Base-by-base conservation (phyloP, 92 coral and sea anemone genomes). In the Palythoa grandis region DNA sequence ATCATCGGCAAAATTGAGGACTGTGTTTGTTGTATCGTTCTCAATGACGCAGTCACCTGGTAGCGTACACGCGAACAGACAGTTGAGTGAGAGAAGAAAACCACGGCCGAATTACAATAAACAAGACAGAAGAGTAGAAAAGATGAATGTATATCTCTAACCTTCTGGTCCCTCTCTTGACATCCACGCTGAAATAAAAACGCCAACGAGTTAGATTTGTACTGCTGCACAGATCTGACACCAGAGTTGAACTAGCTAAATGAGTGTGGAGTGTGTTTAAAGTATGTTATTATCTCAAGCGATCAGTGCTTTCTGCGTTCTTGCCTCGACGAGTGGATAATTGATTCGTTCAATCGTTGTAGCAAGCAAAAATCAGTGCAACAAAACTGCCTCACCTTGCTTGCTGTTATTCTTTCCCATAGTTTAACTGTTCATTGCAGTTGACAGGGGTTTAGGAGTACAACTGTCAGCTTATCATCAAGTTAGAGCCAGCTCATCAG, bases 101-200 rank as follows among this genome's bases (percentile, higher is more conserved):
- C 74, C 43, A 25, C 17, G 17, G 15, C 47, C 5, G 48, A 13
- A 37, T 25, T 47, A 70, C 82, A 86, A 83, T 66, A 91, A 84
- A 91, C 93, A 88, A 88, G 83, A 38, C 35, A 74, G 75, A 43
- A 54, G 52, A 7, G 8, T 52, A 67, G 53, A 39, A 54, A 56
- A 13, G 25, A 35, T 43, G 39, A 19, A 39, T 16, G n/a, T 23
- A 82, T 40, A 69, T 67, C 9, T 5, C 88, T 83, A 82, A 95
- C 99, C 99, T 95, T 96, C 99, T 17, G 99, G 99, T 19, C 98
- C 98, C 79, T 96, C 99, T 69, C 99, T 89, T 43, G 99, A 96
- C 75, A 96, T 91, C 99, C 99, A 96, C 73, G 99, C 99, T 96
- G 88, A 77, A 94, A 90, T 38, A 71, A 69, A 58, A 65, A 60